Evolutionary conservation across 1,140 invertebrate species (phyloP).

Genomic region (Gonioctena quinquepunctata): DNA sequence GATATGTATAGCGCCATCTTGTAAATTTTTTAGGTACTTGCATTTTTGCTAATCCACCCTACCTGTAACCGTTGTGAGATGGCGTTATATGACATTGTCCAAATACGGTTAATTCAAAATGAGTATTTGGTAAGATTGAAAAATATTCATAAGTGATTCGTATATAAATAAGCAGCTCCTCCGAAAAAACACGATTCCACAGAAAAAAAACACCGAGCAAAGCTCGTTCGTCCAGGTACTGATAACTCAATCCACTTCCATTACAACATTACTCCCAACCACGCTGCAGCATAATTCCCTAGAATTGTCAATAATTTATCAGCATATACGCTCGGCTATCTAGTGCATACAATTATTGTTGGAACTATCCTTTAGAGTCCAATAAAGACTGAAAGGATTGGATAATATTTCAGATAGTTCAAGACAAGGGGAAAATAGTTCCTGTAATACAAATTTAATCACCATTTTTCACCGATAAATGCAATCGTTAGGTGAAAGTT

Average conservation of each 20-base stretch:
- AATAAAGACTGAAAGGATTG: slow-evolving; percentile 37
- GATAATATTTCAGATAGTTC: slow-evolving; percentile 18
- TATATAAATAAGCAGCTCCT: no score
- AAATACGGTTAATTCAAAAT: no score
- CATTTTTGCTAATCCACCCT: no score
- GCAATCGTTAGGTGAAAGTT: slow-evolving; percentile 15
- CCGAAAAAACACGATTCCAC: no score
- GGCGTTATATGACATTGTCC: no score
- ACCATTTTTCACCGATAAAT: slow-evolving; percentile 30
- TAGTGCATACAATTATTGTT: slow-evolving; percentile 13
- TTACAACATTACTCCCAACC: background rate
- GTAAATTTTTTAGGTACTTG: no score
- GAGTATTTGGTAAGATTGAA: no score
- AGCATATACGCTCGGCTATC: background rate
- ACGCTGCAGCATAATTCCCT: background rate
- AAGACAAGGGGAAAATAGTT: slow-evolving; percentile 21
- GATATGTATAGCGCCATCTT: no score
- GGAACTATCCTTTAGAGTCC: slow-evolving; percentile 30
- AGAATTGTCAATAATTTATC: background rate
- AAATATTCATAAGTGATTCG: no score
- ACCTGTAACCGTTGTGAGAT: no score
- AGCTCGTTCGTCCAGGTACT: no score
- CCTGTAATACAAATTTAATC: slow-evolving; percentile 37
- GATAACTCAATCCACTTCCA: background rate
- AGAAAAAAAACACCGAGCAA: no score